phyloP scores from a whole-genome alignment of 2,888 invertebrate genomes.

The Cerastis leucographa region DNA sequence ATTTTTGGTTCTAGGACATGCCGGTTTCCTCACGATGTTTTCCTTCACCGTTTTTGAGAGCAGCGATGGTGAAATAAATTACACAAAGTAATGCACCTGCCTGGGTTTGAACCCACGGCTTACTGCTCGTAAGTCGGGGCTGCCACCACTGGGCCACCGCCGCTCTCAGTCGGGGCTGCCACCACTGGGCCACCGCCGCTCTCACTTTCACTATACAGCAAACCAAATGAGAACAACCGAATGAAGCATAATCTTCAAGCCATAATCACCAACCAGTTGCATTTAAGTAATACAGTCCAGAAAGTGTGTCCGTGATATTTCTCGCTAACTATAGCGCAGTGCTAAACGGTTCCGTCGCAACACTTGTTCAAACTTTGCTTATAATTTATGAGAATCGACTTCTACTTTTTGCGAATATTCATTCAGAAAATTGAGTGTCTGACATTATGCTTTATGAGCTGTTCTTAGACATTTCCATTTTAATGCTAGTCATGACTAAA shows the following conservation, averaged over 20 bases:
- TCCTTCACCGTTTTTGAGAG: no score
- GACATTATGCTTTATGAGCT: neutral
- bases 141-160: no score
- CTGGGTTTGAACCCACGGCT: no score
- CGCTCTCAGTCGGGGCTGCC: no score
- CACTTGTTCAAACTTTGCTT: conserved; percentile 41
- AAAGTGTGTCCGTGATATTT: conserved; percentile 10
- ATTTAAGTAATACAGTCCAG: neutral
- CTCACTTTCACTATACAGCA: neutral
- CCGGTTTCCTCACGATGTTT: no score
- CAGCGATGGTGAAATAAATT: no score
- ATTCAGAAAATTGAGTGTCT: neutral
- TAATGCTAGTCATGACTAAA: neutral
- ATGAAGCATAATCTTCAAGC: neutral
- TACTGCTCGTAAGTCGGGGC: no score
- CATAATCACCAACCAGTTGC: conserved; percentile 30
- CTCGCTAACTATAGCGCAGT: conserved; percentile 31
- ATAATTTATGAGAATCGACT: conserved; percentile 36
- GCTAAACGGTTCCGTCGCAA: conserved; percentile 50
- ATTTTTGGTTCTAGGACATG: no score
- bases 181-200: no score
- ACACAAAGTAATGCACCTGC: no score
- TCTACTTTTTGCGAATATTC: conserved; percentile 7
- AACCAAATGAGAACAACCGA: neutral
- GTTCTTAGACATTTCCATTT: neutral